Percentiles rank a stretch among this genome's conserved stretches.
These are phyloP conservation scores for Cyanoderma ruficeps DNA, from an alignment of 2,113 vertebrate genomes.

Conservation along the genomic window DNA sequence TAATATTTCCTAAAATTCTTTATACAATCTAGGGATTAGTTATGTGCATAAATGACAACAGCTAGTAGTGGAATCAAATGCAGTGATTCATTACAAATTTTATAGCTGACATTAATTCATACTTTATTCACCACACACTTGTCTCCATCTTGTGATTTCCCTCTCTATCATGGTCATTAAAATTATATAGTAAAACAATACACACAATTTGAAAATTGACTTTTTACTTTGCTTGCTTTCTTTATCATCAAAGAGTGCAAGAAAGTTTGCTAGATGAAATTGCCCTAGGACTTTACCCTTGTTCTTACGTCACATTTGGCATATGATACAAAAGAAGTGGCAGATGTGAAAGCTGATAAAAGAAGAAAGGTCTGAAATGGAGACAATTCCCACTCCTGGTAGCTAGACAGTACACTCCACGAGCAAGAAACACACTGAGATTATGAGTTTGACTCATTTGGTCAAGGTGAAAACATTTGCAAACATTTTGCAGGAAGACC, in stretches of 20 bases:
- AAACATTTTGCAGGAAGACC: neutral
- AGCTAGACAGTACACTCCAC: neutral
- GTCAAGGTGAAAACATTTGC: conserved; percentile 54
- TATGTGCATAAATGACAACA: neutral
- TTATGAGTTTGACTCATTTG: conserved; percentile 28
- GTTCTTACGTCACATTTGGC: neutral
- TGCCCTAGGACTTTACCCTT: neutral
- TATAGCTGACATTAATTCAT: neutral
- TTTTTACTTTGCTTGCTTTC: neutral
- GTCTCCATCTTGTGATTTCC: neutral
- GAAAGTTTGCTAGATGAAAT: neutral
- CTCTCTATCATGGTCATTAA: neutral
- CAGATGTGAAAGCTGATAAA: neutral
- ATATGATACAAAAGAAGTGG: neutral
- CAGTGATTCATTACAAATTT: neutral
- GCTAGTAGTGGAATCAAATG: neutral
- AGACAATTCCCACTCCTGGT: neutral
- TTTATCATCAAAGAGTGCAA: neutral
- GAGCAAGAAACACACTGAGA: neutral
- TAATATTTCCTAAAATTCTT: neutral
- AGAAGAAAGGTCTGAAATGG: neutral
- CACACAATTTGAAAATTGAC: neutral
- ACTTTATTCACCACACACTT: neutral
- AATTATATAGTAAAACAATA: neutral
- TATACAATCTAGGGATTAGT: neutral